Conservation (phyloP, 2,888 invertebrate genomes). For the Chironomus riparius region DNA sequence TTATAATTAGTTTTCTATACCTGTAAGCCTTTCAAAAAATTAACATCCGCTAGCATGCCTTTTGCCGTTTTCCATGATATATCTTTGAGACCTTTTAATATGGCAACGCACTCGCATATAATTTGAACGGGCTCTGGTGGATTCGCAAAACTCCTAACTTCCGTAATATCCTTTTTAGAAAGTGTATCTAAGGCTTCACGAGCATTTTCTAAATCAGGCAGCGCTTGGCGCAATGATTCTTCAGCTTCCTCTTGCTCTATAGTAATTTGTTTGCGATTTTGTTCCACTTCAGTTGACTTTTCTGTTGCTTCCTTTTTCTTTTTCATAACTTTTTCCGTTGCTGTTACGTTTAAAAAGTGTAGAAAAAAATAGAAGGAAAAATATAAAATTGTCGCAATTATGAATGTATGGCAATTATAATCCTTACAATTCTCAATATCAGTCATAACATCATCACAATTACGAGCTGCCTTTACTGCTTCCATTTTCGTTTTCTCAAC, state of each 20-base stretch:
- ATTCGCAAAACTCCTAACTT: slow-evolving; percentile 84
- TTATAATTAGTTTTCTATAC: not conserved
- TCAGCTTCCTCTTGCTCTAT: slow-evolving; percentile 80
- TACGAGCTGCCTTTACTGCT: slow-evolving; percentile 69
- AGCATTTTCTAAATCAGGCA: slow-evolving; percentile 78
- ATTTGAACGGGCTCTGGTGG: slow-evolving; percentile 84
- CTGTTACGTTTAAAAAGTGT: slow-evolving; percentile 33
- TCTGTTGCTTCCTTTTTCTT: slow-evolving; percentile 73
- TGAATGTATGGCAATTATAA: slow-evolving; percentile 16
- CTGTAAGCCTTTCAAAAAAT: slow-evolving; percentile 67
- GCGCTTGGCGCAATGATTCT: slow-evolving; percentile 64
- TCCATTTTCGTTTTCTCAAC: slow-evolving; percentile 74
- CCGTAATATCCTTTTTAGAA: slow-evolving; percentile 84
- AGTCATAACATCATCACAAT: slow-evolving; percentile 67
- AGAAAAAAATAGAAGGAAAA: not conserved
- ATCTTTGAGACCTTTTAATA: slow-evolving; percentile 72
- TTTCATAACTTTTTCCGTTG: slow-evolving; percentile 59
- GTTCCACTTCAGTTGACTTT: slow-evolving; percentile 74
- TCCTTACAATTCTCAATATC: slow-evolving; percentile 58
- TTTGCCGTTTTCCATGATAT: slow-evolving; percentile 86
- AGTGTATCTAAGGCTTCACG: slow-evolving; percentile 69
- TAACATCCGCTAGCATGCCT: slow-evolving; percentile 86
- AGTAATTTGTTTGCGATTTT: slow-evolving; percentile 67
- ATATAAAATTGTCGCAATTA: not conserved
- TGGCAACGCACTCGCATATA: slow-evolving; percentile 83